Percentiles rank a stretch among this genome's conserved stretches.
phyloP scores from a whole-genome alignment of 2,888 invertebrate species.

The Leistus spinibarbis region DNA sequence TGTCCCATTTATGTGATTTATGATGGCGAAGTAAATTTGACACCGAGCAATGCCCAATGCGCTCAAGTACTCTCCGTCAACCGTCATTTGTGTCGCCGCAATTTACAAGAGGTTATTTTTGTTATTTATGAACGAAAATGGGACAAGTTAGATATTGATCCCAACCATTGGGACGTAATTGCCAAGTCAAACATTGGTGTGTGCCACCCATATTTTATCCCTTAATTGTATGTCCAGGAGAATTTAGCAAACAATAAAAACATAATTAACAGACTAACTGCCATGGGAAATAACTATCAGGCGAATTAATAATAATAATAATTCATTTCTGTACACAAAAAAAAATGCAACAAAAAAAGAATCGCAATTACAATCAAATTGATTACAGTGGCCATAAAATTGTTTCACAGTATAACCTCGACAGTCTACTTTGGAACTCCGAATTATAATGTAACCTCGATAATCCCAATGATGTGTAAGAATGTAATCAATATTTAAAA shows the following conservation, averaged over 20 bases:
- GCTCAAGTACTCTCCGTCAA: background rate
- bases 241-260: background rate
- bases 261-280: background rate
- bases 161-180: background rate
- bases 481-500: no score
- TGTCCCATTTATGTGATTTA: slow-evolving; percentile 35
- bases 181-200: background rate
- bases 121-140: slow-evolving; percentile 4
- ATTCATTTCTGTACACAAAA: no score
- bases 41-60: slow-evolving; percentile 10
- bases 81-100: background rate
- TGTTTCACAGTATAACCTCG: no score
- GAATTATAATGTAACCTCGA: no score
- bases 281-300: background rate
- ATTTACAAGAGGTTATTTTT: slow-evolving; percentile 1
- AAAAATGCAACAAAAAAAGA: no score
- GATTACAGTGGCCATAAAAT: no score
- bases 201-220: background rate
- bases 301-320: no score
- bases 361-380: no score
- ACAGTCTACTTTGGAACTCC: no score
- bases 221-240: background rate
- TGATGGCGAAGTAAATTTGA: slow-evolving; percentile 21
- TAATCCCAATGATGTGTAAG: no score
- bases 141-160: background rate